Evolutionary conservation across 2,888 invertebrate species (phyloP).

Genomic region (Caenorhabditis drosophilae): DNA sequence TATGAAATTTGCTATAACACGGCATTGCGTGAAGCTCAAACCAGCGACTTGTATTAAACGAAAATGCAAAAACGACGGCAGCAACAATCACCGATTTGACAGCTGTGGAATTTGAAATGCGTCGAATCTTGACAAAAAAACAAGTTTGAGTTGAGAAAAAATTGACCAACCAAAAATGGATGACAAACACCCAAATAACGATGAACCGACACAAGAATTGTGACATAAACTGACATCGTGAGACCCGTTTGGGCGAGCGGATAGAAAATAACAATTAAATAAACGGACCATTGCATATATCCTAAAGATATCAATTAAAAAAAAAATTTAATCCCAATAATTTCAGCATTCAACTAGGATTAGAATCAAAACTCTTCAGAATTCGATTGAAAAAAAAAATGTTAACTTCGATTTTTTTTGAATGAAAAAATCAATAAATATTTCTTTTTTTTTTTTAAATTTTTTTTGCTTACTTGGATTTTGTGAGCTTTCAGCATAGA

Average conservation of each 20-base stretch:
- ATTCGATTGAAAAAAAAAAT: not conserved
- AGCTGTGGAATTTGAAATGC: conserved; percentile 47
- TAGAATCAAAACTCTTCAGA: not conserved
- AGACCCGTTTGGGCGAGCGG: conserved; percentile 55
- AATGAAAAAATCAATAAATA: not conserved
- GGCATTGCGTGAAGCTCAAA: conserved; percentile 51
- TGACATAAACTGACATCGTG: conserved; percentile 61
- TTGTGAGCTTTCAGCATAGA: conserved; percentile 52
- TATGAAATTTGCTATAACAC: conserved; percentile 34
- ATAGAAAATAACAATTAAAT: conserved; percentile 51
- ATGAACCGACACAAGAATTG: conserved; percentile 61
- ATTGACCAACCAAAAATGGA: conserved; percentile 50
- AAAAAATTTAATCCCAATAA: too few species aligned
- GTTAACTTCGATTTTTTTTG: not conserved
- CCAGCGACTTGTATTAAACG: conserved; percentile 60
- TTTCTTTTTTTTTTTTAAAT: conserved; percentile 1
- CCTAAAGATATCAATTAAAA: too few species aligned
- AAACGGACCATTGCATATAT: conserved; percentile 29
- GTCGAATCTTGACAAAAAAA: conserved; percentile 52
- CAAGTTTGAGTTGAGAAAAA: conserved; percentile 38
- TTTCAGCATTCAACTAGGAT: too few species aligned
- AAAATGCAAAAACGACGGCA: conserved; percentile 42
- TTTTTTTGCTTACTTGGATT: conserved; percentile 17
- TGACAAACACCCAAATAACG: conserved; percentile 64
- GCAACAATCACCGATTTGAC: conserved; percentile 47